Conservation (phyloP, 2,113 vertebrate species). For the Phaethon lepturus region DNA sequence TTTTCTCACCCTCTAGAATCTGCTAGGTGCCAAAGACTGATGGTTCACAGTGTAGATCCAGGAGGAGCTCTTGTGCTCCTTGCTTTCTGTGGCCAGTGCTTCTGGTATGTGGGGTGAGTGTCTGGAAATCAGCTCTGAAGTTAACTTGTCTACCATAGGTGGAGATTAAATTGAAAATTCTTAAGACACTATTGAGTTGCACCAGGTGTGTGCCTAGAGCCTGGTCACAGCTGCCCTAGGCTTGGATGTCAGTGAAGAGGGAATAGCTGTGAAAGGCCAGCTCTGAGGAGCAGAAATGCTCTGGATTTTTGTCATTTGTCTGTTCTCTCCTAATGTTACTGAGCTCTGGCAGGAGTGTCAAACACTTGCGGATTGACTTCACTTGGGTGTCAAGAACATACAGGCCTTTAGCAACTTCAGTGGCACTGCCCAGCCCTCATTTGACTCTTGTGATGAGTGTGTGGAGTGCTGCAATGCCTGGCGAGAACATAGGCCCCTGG, state of each 20-base stretch:
- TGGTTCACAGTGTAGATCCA: neutral
- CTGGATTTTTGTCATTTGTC: neutral
- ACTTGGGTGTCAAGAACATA: neutral
- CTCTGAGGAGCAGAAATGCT: neutral
- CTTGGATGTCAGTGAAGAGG: neutral
- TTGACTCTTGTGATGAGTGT: neutral
- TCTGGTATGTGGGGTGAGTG: neutral
- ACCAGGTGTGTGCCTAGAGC: neutral
- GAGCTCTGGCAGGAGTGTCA: neutral
- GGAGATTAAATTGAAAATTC: neutral
- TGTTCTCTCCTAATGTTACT: neutral
- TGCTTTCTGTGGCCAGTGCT: neutral
- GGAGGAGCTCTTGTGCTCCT: neutral
- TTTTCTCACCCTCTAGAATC: neutral
- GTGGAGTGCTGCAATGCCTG: neutral
- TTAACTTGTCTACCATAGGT: neutral
- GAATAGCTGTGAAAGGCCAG: neutral
- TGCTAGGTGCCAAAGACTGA: neutral
- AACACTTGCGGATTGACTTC: neutral
- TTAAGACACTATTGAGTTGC: neutral
- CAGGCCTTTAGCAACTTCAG: neutral
- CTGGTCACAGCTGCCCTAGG: neutral
- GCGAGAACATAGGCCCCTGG: neutral
- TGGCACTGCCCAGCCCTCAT: neutral
- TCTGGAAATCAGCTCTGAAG: neutral